Conservation (phyloP, 2,113 vertebrate species). For the Octodon degus region DNA sequence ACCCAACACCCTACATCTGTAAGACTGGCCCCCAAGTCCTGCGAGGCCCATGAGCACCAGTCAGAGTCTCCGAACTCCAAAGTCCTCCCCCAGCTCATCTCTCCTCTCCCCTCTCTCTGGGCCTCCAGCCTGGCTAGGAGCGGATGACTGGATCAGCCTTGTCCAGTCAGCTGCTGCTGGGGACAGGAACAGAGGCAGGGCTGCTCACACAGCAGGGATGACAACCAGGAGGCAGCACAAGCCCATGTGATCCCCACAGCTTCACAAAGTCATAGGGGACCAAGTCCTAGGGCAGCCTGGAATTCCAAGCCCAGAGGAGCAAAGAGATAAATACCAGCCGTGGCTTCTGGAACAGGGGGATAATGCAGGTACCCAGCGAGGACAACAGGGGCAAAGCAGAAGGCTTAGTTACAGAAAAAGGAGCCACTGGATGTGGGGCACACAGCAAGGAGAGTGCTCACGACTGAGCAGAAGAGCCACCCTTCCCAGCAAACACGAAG, state of each 20-base stretch:
- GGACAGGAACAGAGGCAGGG: accelerated
- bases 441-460: not conserved
- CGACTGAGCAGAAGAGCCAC: not conserved
- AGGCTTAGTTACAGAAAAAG: slow-evolving; percentile 55
- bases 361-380: not conserved
- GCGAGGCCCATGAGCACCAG: not conserved
- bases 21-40: not conserved
- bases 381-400: slow-evolving; percentile 33
- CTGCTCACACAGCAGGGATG: not conserved
- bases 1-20: not conserved
- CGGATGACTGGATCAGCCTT: not conserved
- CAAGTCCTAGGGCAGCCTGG: not conserved
- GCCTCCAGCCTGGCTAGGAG: not conserved
- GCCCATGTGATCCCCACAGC: not conserved
- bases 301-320: not conserved
- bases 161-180: not conserved
- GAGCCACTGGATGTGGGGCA: not conserved
- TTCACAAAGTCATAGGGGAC: not conserved
- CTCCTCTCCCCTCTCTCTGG: not conserved
- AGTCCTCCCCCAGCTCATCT: not conserved
- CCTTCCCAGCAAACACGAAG: not conserved
- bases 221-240: not conserved
- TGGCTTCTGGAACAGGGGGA: not conserved
- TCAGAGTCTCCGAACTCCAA: not conserved
- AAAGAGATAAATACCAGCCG: not conserved